Conservation (phyloP, 1,140 invertebrate species). For the Magallana gigas region DNA sequence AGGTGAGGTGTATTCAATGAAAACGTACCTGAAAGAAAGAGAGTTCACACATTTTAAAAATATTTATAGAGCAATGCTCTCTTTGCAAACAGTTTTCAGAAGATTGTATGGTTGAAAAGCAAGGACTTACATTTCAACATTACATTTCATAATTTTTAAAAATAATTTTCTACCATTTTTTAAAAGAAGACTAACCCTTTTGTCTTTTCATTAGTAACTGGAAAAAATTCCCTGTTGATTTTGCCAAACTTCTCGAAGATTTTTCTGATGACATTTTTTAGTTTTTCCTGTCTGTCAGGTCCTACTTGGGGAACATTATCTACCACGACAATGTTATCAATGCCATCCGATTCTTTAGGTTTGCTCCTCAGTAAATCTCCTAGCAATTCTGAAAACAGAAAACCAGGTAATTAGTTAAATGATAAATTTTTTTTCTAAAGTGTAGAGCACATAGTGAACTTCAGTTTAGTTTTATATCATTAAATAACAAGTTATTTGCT, state of each 20-base stretch:
- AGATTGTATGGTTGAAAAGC: no score
- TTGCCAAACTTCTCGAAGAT: conserved; percentile 94
- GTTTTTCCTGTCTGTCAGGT: conserved; percentile 92
- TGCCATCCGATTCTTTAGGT: conserved; percentile 95
- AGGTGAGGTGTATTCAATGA: conserved; percentile 93
- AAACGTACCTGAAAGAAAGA: conserved; percentile 86
- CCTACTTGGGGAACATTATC: conserved; percentile 97
- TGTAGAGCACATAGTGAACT: no score
- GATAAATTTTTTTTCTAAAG: no score
- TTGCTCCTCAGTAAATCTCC: conserved; percentile 91
- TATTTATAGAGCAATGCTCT: no score
- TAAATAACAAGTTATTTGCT: no score
- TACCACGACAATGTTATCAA: conserved; percentile 96
- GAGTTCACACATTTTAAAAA: no score
- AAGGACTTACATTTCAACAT: no score
- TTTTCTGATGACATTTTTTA: conserved; percentile 95
- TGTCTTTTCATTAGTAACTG: conserved; percentile 89
- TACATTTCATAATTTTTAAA: no score
- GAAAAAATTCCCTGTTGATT: conserved; percentile 94
- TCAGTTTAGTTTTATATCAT: no score
- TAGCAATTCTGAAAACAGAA: conserved; percentile 86
- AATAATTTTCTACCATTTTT: no score
- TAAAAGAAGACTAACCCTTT: conserved; percentile 85
- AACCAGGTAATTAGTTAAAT: no score
- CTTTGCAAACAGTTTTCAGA: no score